Evolutionary conservation across 2,113 vertebrate genomes (phyloP).

Genomic region (Tapirus terrestris): DNA sequence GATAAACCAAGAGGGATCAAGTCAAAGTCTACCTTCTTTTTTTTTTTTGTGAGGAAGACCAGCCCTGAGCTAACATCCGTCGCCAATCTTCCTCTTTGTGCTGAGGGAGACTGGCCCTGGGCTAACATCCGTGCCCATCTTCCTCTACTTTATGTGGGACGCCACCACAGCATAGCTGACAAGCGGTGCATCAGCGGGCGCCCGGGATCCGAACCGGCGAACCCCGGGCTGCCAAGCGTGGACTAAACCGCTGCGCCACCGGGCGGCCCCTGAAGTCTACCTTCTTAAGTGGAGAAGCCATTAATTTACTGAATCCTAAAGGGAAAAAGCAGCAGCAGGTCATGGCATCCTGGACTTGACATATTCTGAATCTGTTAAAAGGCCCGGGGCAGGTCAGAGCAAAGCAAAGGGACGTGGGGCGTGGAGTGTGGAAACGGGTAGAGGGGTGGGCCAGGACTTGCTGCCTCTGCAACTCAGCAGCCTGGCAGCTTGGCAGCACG

Average conservation of each 20-base stretch:
- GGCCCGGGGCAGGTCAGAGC: accelerated
- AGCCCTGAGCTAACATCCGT: too few relatives aligned
- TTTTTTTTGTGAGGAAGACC: too few relatives aligned
- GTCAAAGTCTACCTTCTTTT: background rate
- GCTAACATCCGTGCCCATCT: too few relatives aligned
- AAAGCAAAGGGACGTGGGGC: accelerated
- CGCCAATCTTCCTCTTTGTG: too few relatives aligned
- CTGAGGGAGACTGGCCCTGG: too few relatives aligned
- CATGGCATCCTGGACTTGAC: background rate
- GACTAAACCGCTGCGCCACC: too few relatives aligned
- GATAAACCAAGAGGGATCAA: background rate
- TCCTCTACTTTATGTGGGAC: too few relatives aligned
- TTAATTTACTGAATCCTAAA: background rate
- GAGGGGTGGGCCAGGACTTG: background rate
- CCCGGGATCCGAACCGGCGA: too few relatives aligned
- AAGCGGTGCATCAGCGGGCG: too few relatives aligned
- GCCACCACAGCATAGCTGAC: too few relatives aligned
- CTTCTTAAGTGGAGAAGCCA: background rate
- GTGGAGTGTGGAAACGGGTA: accelerated
- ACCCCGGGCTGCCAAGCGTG: too few relatives aligned
- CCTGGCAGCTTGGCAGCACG: background rate
- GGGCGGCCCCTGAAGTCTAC: too few relatives aligned
- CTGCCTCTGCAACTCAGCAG: background rate
- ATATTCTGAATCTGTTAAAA: accelerated
- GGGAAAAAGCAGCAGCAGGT: background rate